Conservation (phyloP, 2,888 invertebrate genomes). For the Cyaniris semiargus region DNA sequence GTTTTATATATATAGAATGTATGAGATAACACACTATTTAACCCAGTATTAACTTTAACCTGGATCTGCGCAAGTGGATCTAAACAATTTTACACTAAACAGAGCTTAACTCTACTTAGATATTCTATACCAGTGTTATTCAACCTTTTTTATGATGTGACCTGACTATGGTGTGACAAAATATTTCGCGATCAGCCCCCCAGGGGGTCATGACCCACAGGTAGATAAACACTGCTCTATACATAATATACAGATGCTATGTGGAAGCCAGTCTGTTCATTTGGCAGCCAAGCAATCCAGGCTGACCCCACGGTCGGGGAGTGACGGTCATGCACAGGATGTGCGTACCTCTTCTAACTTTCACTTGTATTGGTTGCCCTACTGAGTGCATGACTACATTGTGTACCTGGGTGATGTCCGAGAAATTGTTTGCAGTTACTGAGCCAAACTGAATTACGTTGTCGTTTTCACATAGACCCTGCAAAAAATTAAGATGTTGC, state of each 20-base stretch:
- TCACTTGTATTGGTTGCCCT: conserved; percentile 76
- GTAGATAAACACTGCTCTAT: no score
- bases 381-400: conserved; percentile 84
- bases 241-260: conserved; percentile 14
- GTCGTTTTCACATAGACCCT: conserved; percentile 87
- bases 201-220: no score
- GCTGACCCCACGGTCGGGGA: conserved; percentile 88
- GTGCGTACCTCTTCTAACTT: conserved; percentile 69
- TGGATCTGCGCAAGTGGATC: no score
- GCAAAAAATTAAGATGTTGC: conserved; percentile 43
- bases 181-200: no score
- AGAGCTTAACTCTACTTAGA: no score
- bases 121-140: no score
- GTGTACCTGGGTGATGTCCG: conserved; percentile 84
- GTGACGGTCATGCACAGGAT: conserved; percentile 81
- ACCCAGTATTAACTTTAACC: no score
- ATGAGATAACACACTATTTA: no score
- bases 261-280: conserved; percentile 50
- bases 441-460: conserved; percentile 89
- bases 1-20: no score
- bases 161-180: no score
- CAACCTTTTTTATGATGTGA: no score
- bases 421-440: conserved; percentile 85
- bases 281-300: conserved; percentile 84
- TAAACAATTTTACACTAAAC: background rate